Evolutionary conservation across 2,113 vertebrate species (phyloP).

Genomic region (Gobiocypris rarus): DNA sequence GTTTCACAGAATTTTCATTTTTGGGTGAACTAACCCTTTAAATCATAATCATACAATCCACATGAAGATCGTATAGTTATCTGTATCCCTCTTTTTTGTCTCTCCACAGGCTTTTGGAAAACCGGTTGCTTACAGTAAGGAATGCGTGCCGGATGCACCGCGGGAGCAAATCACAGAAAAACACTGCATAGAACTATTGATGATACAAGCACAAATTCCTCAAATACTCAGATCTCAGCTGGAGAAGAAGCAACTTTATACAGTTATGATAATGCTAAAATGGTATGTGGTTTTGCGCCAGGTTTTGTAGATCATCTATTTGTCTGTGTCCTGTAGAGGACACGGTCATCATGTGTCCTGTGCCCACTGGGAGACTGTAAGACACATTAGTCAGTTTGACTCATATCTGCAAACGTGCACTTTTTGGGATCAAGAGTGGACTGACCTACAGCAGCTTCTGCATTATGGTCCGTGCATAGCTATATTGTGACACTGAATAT

Average conservation of each 20-base stretch:
- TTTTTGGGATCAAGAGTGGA: background rate
- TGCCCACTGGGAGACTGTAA: background rate
- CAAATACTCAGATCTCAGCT: slow-evolving; percentile 17
- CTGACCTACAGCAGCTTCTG: slow-evolving; percentile 11
- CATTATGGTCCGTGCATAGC: background rate
- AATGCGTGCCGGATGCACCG: slow-evolving; percentile 35
- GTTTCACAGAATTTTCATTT: too few species aligned
- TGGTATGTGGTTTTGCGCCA: background rate
- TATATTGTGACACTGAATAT: too few species aligned
- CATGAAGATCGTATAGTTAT: slow-evolving; percentile 31
- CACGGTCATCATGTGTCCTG: background rate
- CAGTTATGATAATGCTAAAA: background rate
- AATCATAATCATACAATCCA: slow-evolving; percentile 7
- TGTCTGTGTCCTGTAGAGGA: slow-evolving; percentile 12
- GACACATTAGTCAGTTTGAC: background rate
- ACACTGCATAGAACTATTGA: background rate
- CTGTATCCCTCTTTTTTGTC: background rate
- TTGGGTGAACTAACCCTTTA: too few species aligned
- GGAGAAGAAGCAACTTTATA: slow-evolving; percentile 27
- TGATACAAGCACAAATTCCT: slow-evolving; percentile 33
- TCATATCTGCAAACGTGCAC: slow-evolving; percentile 9
- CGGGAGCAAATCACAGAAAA: slow-evolving; percentile 28
- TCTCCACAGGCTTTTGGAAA: background rate
- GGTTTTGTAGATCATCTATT: background rate
- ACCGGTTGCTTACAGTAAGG: slow-evolving; percentile 25